phyloP scores from a whole-genome alignment of 2,888 invertebrate genomes.

The Phrixothrix hirtus region DNA sequence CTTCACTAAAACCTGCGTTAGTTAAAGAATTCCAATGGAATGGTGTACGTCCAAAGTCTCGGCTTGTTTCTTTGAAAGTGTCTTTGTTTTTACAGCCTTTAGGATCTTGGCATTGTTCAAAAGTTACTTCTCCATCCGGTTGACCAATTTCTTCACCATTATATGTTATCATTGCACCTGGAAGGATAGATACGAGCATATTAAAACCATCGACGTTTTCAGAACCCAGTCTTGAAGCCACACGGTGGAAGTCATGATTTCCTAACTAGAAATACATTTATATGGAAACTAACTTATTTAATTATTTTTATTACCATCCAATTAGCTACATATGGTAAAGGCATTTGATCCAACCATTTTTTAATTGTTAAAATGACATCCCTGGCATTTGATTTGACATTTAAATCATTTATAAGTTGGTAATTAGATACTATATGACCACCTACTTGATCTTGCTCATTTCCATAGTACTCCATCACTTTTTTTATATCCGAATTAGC shows the following conservation, averaged over 20 bases:
- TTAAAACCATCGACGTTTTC: constrained; percentile 77
- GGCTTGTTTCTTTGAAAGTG: constrained; percentile 61
- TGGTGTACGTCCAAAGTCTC: constrained; percentile 79
- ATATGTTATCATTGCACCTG: constrained; percentile 84
- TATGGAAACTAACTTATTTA: neutral
- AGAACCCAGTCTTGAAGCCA: constrained; percentile 69
- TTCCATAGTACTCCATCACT: constrained; percentile 69
- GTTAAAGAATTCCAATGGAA: constrained; percentile 73
- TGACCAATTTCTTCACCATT: constrained; percentile 85
- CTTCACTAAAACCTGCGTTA: constrained; percentile 62
- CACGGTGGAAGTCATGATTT: constrained; percentile 75
- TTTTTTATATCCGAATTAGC: constrained; percentile 66
- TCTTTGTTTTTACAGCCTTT: constrained; percentile 62
- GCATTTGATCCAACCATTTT: constrained; percentile 67
- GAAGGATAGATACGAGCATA: constrained; percentile 79
- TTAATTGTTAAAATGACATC: constrained; percentile 67
- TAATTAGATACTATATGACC: constrained; percentile 82
- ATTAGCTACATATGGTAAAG: constrained; percentile 65
- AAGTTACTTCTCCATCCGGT: constrained; percentile 62
- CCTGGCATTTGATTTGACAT: constrained; percentile 61
- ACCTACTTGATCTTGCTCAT: constrained; percentile 58
- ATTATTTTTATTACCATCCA: constrained; percentile 62
- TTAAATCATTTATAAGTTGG: constrained; percentile 66
- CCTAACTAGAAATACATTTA: constrained; percentile 59
- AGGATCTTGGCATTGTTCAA: constrained; percentile 60